Conservation (phyloP, 2,113 vertebrate species). For the Pterophyllum scalare region DNA sequence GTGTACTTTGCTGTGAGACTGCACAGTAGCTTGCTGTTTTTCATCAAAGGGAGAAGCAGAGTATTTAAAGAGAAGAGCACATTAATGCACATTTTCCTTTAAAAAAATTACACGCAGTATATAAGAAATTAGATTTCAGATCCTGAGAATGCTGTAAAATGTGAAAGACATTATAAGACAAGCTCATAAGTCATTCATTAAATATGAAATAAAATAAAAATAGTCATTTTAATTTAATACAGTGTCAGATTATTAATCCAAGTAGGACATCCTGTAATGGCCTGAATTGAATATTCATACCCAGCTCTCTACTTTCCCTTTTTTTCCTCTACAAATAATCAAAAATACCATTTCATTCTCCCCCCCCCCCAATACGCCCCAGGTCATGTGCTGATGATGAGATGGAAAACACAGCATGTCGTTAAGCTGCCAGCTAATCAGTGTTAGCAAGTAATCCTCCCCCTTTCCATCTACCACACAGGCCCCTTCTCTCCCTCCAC, state of each 20-base stretch:
- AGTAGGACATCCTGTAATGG: conserved; percentile 70
- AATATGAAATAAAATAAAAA: not conserved
- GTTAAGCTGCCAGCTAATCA: conserved; percentile 78
- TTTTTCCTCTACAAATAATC: conserved; percentile 53
- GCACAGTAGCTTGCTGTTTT: not conserved
- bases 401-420: conserved; percentile 77
- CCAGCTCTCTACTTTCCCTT: conserved; percentile 39
- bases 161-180: not conserved
- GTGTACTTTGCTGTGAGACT: not conserved
- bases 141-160: not conserved
- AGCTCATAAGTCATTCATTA: not conserved
- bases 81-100: not conserved
- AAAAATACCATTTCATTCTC: conserved; percentile 71
- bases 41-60: rapidly evolving
- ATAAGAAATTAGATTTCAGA: not conserved
- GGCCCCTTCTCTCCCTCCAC: conserved; percentile 22
- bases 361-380: conserved; percentile 65
- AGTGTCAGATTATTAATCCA: conserved; percentile 52
- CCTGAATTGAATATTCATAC: conserved; percentile 66
- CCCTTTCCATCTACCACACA: conserved; percentile 38
- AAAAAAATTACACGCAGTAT: not conserved
- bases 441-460: conserved; percentile 60
- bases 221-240: not conserved
- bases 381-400: conserved; percentile 66
- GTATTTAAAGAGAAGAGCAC: not conserved